Evolutionary conservation across 2,113 vertebrate species (phyloP).

Genomic region (Eubucco bourcierii): DNA sequence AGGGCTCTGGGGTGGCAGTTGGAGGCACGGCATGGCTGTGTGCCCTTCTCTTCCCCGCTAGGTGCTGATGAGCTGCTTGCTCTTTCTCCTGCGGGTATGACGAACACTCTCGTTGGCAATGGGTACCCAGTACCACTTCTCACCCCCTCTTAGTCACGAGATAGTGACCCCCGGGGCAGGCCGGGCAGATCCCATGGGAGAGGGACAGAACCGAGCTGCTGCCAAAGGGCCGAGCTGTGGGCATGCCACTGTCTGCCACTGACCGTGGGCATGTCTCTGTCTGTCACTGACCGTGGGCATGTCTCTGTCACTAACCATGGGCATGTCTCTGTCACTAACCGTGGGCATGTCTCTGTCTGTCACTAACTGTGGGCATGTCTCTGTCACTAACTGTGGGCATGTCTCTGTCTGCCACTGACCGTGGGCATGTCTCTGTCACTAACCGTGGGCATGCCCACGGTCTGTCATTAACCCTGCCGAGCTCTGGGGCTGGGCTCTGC

Average conservation of each 20-base stretch:
- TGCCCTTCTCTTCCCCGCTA: background rate
- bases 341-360: no score
- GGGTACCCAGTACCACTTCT: background rate
- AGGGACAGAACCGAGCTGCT: background rate
- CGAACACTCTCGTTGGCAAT: no score
- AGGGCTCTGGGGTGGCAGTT: background rate
- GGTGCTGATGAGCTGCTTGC: background rate
- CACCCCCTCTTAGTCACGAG: background rate
- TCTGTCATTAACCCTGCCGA: constrained; percentile 50
- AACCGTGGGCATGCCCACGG: no score
- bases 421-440: no score
- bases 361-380: no score
- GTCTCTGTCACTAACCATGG: no score
- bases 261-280: no score
- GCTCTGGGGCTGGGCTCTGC: constrained; percentile 47
- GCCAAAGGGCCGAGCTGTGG: background rate
- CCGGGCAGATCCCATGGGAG: background rate
- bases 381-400: no score
- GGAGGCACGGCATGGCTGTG: background rate
- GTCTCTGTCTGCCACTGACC: no score
- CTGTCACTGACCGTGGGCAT: no score
- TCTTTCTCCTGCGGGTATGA: background rate
- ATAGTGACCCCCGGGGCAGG: background rate
- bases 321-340: no score
- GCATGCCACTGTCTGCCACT: background rate